Percentiles rank a stretch among this genome's conserved stretches.
Conservation (phyloP, 2,113 vertebrate genomes). For the Petromus typicus region DNA sequence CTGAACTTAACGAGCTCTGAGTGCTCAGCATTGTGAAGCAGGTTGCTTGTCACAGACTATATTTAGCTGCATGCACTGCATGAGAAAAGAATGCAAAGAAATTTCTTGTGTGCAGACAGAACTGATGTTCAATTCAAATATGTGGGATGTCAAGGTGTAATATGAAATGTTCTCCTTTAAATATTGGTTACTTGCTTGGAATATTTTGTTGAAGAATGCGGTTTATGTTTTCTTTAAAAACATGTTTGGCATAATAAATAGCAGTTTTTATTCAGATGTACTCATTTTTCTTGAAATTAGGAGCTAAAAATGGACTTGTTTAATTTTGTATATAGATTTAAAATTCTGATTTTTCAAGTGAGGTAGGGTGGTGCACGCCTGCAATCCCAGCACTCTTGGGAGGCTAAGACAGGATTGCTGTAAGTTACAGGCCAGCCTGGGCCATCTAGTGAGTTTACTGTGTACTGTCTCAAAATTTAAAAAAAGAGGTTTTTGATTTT, state of each 20-base stretch:
- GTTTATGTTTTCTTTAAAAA: background rate
- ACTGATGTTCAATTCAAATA: constrained; percentile 76
- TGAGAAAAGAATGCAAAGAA: constrained; percentile 75
- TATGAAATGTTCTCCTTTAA: background rate
- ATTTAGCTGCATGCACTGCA: constrained; percentile 85
- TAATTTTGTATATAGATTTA: constrained; percentile 40
- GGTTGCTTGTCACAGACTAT: constrained; percentile 79
- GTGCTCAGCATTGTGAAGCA: constrained; percentile 76
- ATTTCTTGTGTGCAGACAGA: constrained; percentile 73
- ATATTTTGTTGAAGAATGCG: constrained; percentile 40
- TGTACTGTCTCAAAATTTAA: background rate
- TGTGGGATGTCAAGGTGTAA: constrained; percentile 67
- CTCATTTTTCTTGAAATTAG: constrained; percentile 30
- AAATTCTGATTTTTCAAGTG: constrained; percentile 23
- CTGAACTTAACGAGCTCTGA: constrained; percentile 75
- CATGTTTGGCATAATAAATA: background rate
- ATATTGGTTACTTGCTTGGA: background rate
- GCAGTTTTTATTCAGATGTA: background rate
- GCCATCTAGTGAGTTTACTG: background rate
- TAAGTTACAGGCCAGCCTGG: background rate
- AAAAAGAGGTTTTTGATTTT: background rate
- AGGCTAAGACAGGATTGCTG: background rate
- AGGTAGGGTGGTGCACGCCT: background rate
- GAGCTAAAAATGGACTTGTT: constrained; percentile 8
- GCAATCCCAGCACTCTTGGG: background rate